A percentile compares a stretch with the other conserved stretches of the same genome.
Evolutionary conservation across 2,113 vertebrate species (phyloP).

Genomic region (Pseudorhombus dupliciocellatus): DNA sequence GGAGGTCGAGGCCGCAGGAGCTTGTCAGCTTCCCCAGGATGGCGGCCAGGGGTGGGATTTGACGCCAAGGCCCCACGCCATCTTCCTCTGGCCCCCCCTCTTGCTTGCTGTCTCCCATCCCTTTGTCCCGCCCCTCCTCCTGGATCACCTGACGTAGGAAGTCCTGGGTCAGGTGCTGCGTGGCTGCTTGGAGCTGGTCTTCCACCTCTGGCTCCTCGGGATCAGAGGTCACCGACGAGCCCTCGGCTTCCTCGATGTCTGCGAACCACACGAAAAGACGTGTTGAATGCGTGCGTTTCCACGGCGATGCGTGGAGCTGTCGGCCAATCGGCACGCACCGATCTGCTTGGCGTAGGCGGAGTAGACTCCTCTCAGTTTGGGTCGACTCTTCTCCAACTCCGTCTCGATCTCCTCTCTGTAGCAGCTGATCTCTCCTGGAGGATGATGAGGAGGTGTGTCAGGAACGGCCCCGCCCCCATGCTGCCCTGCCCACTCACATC

Average conservation of each 20-base stretch:
- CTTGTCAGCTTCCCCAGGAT: constrained; percentile 89
- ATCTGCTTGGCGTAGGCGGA: constrained; percentile 85
- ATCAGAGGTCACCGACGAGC: constrained; percentile 70
- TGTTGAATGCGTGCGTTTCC: neutral
- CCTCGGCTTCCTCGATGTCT: constrained; percentile 84
- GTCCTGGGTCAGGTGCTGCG: constrained; percentile 90
- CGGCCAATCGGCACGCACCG: constrained; percentile 24
- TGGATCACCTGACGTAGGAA: constrained; percentile 87
- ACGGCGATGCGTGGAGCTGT: neutral
- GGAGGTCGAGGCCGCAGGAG: constrained; percentile 86
- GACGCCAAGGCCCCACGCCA: constrained; percentile 9
- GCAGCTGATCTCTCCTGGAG: constrained; percentile 92
- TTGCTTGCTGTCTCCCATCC: neutral
- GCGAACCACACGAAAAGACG: neutral
- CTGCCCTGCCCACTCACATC: too few species aligned
- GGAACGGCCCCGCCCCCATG: too few species aligned
- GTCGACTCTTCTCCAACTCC: constrained; percentile 91
- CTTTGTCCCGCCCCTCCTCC: constrained; percentile 29
- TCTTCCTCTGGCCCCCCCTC: neutral
- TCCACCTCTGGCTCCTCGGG: constrained; percentile 80
- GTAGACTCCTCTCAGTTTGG: constrained; percentile 90
- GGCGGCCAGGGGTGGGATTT: constrained; percentile 77
- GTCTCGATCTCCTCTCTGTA: constrained; percentile 96
- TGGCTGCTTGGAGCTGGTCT: constrained; percentile 88
- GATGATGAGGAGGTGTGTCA: too few species aligned